A percentile compares a stretch with the other conserved stretches of the same genome.
These are phyloP conservation scores for Philereme vetulata DNA, from an alignment of 2,888 invertebrate species.

Conservation along the genomic window DNA sequence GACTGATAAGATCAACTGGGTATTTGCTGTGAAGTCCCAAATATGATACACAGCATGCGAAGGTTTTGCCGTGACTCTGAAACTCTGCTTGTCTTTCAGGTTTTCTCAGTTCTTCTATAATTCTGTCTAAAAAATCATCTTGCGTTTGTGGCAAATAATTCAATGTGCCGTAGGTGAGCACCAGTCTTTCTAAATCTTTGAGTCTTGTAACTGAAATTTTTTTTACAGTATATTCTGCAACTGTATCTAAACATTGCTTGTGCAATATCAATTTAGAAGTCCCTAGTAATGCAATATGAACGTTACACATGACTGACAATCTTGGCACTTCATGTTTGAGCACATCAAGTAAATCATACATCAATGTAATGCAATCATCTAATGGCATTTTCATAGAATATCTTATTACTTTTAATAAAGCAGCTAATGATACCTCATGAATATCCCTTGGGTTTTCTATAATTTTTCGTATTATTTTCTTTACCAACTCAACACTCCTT, in stretches of 20 bases:
- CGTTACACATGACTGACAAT: conserved; percentile 84
- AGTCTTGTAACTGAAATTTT: conserved; percentile 80
- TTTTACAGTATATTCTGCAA: conserved; percentile 78
- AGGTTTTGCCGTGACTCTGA: conserved; percentile 81
- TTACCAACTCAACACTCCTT: conserved; percentile 73
- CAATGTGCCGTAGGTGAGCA: conserved; percentile 85
- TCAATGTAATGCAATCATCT: conserved; percentile 57
- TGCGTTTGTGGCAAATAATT: conserved; percentile 80
- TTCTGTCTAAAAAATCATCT: conserved; percentile 62
- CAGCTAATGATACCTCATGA: conserved; percentile 86
- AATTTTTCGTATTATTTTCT: conserved; percentile 78
- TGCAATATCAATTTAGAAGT: conserved; percentile 74
- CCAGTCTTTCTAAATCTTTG: conserved; percentile 90
- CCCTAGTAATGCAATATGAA: conserved; percentile 87
- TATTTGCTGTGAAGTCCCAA: conserved; percentile 82
- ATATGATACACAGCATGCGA: conserved; percentile 85
- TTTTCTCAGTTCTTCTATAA: conserved; percentile 77
- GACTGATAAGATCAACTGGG: conserved; percentile 84
- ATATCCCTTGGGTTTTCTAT: conserved; percentile 77
- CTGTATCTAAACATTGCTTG: conserved; percentile 60
- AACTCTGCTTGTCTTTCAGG: conserved; percentile 83
- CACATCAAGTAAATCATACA: conserved; percentile 79
- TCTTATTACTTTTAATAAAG: conserved; percentile 86
- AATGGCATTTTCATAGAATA: conserved; percentile 77
- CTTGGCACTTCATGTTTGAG: conserved; percentile 82